phyloP scores from a whole-genome alignment of 2,113 vertebrate species.

The Heteronetta atricapilla region DNA sequence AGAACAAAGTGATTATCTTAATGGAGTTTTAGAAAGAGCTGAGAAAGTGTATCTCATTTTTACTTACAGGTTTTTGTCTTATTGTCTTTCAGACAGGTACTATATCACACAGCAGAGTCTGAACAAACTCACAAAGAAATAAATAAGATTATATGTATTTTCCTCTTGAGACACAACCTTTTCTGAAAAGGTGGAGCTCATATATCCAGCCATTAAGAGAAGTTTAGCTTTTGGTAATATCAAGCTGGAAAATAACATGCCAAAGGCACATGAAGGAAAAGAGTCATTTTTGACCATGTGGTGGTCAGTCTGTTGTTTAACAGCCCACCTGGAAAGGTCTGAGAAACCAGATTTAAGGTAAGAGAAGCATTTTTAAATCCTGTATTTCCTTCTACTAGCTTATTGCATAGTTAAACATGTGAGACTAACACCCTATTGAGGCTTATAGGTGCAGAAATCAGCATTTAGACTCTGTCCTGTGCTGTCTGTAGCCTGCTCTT shows the following conservation, averaged over 20 bases:
- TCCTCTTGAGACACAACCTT: not conserved
- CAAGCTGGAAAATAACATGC: not conserved
- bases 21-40: not conserved
- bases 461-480: not conserved
- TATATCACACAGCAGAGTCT: not conserved
- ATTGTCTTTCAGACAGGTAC: not conserved
- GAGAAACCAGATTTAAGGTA: not conserved
- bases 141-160: not conserved
- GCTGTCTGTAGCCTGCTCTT: not conserved
- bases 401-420: not conserved
- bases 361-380: not conserved
- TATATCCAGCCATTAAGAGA: not conserved
- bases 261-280: not conserved
- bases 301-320: not conserved
- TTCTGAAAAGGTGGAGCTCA: not conserved
- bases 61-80: not conserved
- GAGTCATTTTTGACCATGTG: not conserved
- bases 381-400: not conserved
- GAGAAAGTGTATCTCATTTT: not conserved
- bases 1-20: not conserved
- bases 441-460: not conserved
- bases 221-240: not conserved
- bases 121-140: not conserved
- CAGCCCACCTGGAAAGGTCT: not conserved
- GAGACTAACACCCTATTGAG: not conserved